Conservation (phyloP, 1,140 invertebrate species). For the Drosophila rhopaloa region DNA sequence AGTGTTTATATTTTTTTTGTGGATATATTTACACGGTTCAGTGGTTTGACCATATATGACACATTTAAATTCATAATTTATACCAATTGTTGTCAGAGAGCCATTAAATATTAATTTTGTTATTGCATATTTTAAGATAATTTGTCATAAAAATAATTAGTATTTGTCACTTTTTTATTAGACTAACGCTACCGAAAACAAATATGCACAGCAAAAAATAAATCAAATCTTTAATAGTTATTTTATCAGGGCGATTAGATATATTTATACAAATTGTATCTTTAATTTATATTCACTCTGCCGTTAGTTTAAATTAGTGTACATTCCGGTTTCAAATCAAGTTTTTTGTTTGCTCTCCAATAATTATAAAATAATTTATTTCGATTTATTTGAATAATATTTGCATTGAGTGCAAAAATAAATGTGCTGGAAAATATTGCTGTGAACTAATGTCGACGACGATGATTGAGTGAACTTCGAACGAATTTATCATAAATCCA, state of each 20-base stretch:
- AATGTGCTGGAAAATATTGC: slow-evolving; percentile 27
- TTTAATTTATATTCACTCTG: too few relatives aligned
- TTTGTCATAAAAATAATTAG: slow-evolving; percentile 9
- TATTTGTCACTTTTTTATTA: background rate
- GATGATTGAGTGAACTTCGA: slow-evolving; percentile 53
- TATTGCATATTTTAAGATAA: slow-evolving; percentile 24
- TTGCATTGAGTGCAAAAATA: slow-evolving; percentile 22
- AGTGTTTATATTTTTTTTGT: background rate
- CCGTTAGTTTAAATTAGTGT: background rate
- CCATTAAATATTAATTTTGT: slow-evolving; percentile 18
- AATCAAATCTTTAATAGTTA: background rate
- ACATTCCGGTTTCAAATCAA: background rate
- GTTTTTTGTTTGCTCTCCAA: slow-evolving; percentile 1
- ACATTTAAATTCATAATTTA: slow-evolving; percentile 15
- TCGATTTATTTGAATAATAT: slow-evolving; percentile 19
- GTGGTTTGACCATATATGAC: background rate
- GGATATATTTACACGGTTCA: slow-evolving; percentile 12
- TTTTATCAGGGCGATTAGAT: background rate
- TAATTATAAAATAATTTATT: slow-evolving; percentile 16
- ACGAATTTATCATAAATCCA: slow-evolving; percentile 34
- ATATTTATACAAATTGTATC: too few relatives aligned
- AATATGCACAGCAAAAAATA: background rate
- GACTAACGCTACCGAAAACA: background rate
- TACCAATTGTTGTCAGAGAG: slow-evolving; percentile 19
- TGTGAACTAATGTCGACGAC: slow-evolving; percentile 55